Conservation (phyloP, 2,113 vertebrate species). For the Paradisaea rubra region DNA sequence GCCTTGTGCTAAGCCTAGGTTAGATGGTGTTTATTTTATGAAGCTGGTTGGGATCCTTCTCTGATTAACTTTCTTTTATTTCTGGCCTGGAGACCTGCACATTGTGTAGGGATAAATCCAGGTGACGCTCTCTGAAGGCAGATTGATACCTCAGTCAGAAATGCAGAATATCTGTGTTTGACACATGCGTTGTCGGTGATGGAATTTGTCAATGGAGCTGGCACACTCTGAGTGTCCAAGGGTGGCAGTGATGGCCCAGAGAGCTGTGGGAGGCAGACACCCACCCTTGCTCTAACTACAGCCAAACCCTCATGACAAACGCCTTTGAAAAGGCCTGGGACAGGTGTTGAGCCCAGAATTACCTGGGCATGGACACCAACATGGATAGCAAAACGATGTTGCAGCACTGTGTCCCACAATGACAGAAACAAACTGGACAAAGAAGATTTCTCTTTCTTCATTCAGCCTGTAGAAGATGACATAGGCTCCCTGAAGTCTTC, state of each 20-base stretch:
- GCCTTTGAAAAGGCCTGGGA: not conserved
- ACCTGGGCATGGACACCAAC: not conserved
- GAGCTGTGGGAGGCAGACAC: not conserved
- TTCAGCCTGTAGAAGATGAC: not conserved
- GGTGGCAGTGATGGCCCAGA: not conserved
- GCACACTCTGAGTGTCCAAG: not conserved
- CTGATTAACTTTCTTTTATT: slow-evolving; percentile 29
- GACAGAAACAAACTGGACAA: not conserved
- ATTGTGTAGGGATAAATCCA: not conserved
- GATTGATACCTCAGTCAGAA: slow-evolving; percentile 31
- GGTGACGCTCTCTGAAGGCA: not conserved
- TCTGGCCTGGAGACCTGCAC: not conserved
- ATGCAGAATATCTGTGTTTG: not conserved
- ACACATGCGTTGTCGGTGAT: not conserved
- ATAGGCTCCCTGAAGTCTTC: not conserved
- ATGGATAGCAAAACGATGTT: not conserved
- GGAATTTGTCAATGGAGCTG: not conserved
- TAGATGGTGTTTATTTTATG: not conserved
- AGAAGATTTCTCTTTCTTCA: not conserved
- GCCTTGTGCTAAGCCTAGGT: not conserved
- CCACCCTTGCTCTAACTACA: not conserved
- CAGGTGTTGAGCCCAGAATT: not conserved
- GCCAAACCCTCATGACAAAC: not conserved
- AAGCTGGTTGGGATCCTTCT: not conserved
- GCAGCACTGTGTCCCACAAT: not conserved